These are phyloP conservation scores for Rhipidura dahli DNA, from an alignment of 2,113 vertebrate genomes.

Conservation along the genomic window DNA sequence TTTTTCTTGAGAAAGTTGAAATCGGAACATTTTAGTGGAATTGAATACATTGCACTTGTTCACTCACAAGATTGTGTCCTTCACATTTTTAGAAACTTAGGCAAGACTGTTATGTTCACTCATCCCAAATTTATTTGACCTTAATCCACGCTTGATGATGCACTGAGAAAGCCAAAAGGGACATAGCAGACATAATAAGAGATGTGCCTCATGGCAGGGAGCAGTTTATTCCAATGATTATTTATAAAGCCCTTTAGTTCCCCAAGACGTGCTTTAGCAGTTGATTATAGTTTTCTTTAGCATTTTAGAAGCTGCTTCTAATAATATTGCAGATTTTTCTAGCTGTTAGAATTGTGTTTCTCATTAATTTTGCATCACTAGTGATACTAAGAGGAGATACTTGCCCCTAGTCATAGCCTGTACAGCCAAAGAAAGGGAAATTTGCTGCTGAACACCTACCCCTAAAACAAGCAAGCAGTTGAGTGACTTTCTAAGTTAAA, in stretches of 20 bases:
- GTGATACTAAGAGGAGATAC: not conserved
- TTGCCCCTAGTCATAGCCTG: not conserved
- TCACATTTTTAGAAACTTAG: slow-evolving; percentile 24
- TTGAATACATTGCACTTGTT: not conserved
- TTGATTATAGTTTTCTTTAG: not conserved
- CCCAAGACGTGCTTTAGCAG: not conserved
- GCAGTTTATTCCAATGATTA: slow-evolving; percentile 46
- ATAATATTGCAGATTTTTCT: not conserved
- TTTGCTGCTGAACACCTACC: not conserved
- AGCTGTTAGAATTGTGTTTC: not conserved
- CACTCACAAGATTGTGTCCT: not conserved
- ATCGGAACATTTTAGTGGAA: not conserved
- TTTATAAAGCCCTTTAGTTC: slow-evolving; percentile 41
- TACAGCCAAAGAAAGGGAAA: not conserved
- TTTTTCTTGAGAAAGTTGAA: not conserved
- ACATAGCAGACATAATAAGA: slow-evolving; percentile 7
- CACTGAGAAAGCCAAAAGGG: slow-evolving; percentile 27
- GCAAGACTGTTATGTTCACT: slow-evolving; percentile 4
- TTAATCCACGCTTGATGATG: slow-evolving; percentile 48
- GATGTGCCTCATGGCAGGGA: slow-evolving; percentile 30
- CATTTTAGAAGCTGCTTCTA: slow-evolving; percentile 1
- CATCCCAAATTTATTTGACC: slow-evolving; percentile 41
- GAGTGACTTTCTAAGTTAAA: not conserved
- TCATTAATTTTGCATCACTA: not conserved
- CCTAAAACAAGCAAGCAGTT: not conserved